These are phyloP conservation scores for Xestia rhomboidea DNA, from an alignment of 2,888 invertebrate genomes.

Conservation along the genomic window DNA sequence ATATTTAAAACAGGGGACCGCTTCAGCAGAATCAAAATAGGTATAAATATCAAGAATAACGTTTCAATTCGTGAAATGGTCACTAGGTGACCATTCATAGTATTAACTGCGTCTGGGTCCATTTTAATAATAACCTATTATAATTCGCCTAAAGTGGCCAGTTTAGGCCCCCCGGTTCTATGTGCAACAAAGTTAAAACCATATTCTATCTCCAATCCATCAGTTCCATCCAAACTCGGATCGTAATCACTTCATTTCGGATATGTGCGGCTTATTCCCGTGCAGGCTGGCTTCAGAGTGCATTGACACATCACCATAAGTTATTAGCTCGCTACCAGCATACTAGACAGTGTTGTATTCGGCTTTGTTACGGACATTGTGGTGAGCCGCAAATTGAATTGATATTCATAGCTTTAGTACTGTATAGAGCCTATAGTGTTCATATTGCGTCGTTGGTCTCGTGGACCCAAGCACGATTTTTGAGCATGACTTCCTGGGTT, in stretches of 20 bases:
- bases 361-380: not conserved
- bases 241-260: slow-evolving; percentile 5
- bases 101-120: too few species aligned
- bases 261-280: slow-evolving; percentile 27
- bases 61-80: too few species aligned
- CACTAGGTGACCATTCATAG: too few species aligned
- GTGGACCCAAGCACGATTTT: not conserved
- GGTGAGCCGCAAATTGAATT: not conserved
- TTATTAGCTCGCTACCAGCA: not conserved
- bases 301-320: slow-evolving; percentile 27
- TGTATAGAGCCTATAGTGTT: not conserved
- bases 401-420: not conserved
- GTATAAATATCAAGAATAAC: too few species aligned
- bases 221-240: not conserved
- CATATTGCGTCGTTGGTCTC: not conserved
- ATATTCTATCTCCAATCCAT: not conserved
- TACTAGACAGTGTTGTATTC: slow-evolving; percentile 11
- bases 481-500: not conserved
- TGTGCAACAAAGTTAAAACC: not conserved
- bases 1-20: not conserved
- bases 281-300: not conserved
- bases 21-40: too few species aligned
- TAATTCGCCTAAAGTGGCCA: too few species aligned
- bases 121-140: too few species aligned
- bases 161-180: not conserved